Conservation (phyloP, 2,888 invertebrate species). For the Pristionchus japonicus region DNA sequence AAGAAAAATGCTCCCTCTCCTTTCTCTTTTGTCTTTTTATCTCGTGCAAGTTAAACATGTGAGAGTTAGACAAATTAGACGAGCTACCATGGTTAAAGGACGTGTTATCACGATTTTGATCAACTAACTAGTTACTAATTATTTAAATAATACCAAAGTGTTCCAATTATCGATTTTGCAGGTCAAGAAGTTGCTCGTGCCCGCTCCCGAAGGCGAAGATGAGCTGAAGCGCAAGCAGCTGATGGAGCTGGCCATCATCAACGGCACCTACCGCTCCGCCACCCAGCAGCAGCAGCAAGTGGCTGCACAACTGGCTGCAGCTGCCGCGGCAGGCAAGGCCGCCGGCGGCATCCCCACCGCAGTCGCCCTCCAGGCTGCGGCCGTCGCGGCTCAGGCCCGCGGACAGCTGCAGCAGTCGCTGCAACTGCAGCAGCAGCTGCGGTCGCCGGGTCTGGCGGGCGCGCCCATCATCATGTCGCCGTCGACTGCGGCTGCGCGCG, state of each 20-base stretch:
- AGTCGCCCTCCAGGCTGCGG: slow-evolving; percentile 41
- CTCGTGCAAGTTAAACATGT: background rate
- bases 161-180: background rate
- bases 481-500: slow-evolving; percentile 45
- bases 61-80: too few relatives aligned
- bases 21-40: background rate
- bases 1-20: background rate
- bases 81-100: too few relatives aligned
- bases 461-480: slow-evolving; percentile 69
- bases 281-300: slow-evolving; percentile 43
- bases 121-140: too few relatives aligned
- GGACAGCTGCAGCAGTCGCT: background rate
- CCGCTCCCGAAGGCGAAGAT: slow-evolving; percentile 99
- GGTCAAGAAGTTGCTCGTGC: slow-evolving; percentile 95
- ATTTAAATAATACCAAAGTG: too few relatives aligned
- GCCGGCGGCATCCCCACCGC: slow-evolving; percentile 7
- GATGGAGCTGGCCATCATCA: slow-evolving; percentile 99
- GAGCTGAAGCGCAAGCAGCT: slow-evolving; percentile 99
- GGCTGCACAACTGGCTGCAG: slow-evolving; percentile 47
- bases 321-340: slow-evolving; percentile 43
- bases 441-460: slow-evolving; percentile 59
- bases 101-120: too few relatives aligned
- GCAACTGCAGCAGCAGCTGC: slow-evolving; percentile 45
- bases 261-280: slow-evolving; percentile 90
- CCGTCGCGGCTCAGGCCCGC: slow-evolving; percentile 38